Conservation (phyloP, 1,140 invertebrate species). For the Micrasema minimum region DNA sequence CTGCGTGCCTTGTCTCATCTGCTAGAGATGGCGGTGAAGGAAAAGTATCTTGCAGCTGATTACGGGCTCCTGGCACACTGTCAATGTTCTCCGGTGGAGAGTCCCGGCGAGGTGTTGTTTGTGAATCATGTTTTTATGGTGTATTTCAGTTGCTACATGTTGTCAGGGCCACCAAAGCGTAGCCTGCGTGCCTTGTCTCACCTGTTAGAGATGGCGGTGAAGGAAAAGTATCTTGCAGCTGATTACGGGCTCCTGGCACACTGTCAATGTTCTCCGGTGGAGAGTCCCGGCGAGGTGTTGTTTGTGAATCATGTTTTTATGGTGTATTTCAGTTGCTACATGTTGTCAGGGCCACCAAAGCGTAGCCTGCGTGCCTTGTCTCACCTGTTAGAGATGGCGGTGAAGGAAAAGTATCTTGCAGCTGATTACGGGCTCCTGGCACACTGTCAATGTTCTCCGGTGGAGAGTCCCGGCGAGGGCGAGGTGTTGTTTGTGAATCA, state of each 20-base stretch:
- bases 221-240: slow-evolving; percentile 62
- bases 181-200: slow-evolving; percentile 68
- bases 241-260: slow-evolving; percentile 73
- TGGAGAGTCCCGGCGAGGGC: slow-evolving; percentile 73
- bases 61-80: slow-evolving; percentile 73
- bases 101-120: slow-evolving; percentile 72
- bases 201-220: slow-evolving; percentile 68
- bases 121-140: slow-evolving; percentile 54
- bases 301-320: slow-evolving; percentile 58
- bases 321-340: slow-evolving; percentile 47
- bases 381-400: slow-evolving; percentile 68
- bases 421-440: slow-evolving; percentile 71
- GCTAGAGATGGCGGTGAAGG: slow-evolving; percentile 67
- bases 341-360: slow-evolving; percentile 60
- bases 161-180: slow-evolving; percentile 59
- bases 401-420: slow-evolving; percentile 64
- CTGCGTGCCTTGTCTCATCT: slow-evolving; percentile 67
- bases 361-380: slow-evolving; percentile 67
- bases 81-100: slow-evolving; percentile 70
- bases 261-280: slow-evolving; percentile 69
- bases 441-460: slow-evolving; percentile 70
- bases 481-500: no score
- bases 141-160: slow-evolving; percentile 53
- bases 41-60: slow-evolving; percentile 64
- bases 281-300: slow-evolving; percentile 72